These are phyloP conservation scores for Camelus bactrianus DNA, from an alignment of 2,113 vertebrate genomes.

Conservation along the genomic window DNA sequence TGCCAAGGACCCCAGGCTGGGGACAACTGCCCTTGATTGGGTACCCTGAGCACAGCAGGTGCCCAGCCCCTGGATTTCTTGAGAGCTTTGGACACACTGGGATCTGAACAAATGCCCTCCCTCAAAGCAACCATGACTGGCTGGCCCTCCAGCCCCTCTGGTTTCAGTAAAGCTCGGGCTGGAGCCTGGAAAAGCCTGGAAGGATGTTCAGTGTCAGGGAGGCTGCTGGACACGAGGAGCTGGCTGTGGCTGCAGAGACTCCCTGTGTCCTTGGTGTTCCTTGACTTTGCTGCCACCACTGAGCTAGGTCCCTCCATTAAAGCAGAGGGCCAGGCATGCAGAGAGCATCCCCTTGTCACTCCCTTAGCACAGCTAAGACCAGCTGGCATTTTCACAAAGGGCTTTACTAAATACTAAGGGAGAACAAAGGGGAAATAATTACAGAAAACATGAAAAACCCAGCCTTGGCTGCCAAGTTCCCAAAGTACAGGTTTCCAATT, in stretches of 20 bases:
- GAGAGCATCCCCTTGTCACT: constrained; percentile 61
- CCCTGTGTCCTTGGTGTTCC: neutral
- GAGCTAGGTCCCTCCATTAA: neutral
- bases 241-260: neutral
- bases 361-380: constrained; percentile 75
- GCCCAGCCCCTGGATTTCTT: neutral
- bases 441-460: constrained; percentile 82
- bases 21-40: neutral
- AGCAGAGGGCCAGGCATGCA: neutral
- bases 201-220: neutral
- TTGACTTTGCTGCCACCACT: constrained; percentile 53
- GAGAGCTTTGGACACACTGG: neutral
- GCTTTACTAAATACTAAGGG: constrained; percentile 79
- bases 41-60: neutral
- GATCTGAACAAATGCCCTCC: neutral
- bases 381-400: constrained; percentile 80
- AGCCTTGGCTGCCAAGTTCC: constrained; percentile 76
- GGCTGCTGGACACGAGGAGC: neutral
- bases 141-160: neutral
- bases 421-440: constrained; percentile 83
- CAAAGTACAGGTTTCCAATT: constrained; percentile 77
- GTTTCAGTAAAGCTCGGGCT: neutral
- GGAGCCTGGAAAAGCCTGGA: neutral
- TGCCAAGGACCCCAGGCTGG: neutral
- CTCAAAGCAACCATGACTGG: neutral